These are phyloP conservation scores for Chrysolina oricalcia DNA, from an alignment of 2,888 invertebrate species.

Conservation along the genomic window DNA sequence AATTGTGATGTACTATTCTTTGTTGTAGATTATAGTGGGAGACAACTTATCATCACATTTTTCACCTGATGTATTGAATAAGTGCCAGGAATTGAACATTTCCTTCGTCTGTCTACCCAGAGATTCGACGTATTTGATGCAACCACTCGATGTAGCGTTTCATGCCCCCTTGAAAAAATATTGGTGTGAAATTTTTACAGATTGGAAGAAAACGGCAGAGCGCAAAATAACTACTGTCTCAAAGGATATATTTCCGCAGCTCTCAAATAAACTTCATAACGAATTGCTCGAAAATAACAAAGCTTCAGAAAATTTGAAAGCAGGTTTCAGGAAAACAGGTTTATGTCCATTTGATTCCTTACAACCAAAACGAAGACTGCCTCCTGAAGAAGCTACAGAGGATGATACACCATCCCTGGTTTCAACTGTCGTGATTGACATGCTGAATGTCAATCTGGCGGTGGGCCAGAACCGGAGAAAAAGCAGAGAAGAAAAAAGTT, in stretches of 20 bases:
- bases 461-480: constrained; percentile 2
- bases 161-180: constrained; percentile 18
- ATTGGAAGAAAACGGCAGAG: not conserved
- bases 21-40: constrained; percentile 19
- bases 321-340: not conserved
- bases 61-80: constrained; percentile 24
- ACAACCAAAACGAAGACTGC: too few species aligned
- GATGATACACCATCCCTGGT: too few species aligned
- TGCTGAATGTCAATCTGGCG: not conserved
- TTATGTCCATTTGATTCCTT: not conserved
- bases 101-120: constrained; percentile 11
- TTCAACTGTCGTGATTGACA: too few species aligned
- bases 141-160: constrained; percentile 15
- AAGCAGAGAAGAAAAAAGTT: not conserved
- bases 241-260: not conserved
- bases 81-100: constrained; percentile 13
- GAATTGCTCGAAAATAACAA: constrained; percentile 11
- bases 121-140: not conserved
- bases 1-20: constrained; percentile 6
- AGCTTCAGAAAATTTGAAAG: not conserved
- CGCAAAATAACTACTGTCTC: not conserved
- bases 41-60: constrained; percentile 22
- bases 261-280: not conserved
- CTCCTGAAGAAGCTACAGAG: too few species aligned
- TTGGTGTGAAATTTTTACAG: constrained; percentile 3